phyloP scores from a whole-genome alignment of 1,140 invertebrate species.

The Drosophila funebris region DNA sequence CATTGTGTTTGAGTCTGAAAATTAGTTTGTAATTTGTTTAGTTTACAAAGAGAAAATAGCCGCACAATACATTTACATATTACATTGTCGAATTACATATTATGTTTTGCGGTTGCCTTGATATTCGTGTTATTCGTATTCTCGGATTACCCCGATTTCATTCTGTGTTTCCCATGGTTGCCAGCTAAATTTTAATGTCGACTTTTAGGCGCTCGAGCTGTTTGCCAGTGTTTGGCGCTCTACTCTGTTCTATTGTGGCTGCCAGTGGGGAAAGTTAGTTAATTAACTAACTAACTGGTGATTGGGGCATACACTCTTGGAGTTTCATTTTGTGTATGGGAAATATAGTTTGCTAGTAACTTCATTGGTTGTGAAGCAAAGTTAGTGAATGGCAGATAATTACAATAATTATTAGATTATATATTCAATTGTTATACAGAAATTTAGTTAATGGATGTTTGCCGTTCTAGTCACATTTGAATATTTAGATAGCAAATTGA shows the following conservation, averaged over 20 bases:
- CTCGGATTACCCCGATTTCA: constrained; percentile 9
- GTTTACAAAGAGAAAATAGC: constrained; percentile 57
- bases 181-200: constrained; percentile 59
- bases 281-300: constrained; percentile 36
- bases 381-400: no score
- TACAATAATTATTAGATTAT: no score
- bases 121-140: constrained; percentile 13
- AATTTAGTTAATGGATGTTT: no score
- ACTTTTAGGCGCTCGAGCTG: constrained; percentile 49
- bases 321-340: background rate
- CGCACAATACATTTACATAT: constrained; percentile 64
- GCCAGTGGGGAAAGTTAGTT: constrained; percentile 48
- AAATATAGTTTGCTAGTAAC: no score
- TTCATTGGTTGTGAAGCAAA: no score
- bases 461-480: no score
- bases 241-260: background rate
- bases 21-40: constrained; percentile 76
- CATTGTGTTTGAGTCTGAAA: constrained; percentile 37
- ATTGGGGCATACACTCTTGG: background rate
- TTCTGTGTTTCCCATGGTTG: background rate
- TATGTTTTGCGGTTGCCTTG: constrained; percentile 60
- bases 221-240: background rate
- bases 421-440: no score
- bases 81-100: constrained; percentile 52
- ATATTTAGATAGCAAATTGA: no score